A percentile compares a stretch with the other conserved stretches of the same genome.
Evolutionary conservation across 2,113 vertebrate genomes (phyloP).

Genomic region (Sphaerodactylus townsendi): DNA sequence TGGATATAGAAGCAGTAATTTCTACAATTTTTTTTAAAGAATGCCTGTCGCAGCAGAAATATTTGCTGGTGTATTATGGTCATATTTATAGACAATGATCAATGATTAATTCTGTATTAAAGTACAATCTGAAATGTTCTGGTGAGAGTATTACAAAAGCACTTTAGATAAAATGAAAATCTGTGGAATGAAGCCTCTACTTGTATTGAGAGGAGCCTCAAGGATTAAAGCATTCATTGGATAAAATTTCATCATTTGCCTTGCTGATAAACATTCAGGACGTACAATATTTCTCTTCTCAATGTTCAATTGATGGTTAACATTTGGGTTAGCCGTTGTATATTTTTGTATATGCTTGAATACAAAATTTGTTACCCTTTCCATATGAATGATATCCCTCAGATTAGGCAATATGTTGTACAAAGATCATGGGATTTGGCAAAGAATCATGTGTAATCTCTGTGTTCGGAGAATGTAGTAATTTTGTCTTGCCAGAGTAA

Average conservation of each 20-base stretch:
- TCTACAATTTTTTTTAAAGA: no score
- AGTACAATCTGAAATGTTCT: not conserved
- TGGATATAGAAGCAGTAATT: no score
- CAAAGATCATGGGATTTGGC: not conserved
- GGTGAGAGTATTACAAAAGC: not conserved
- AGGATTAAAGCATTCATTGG: no score
- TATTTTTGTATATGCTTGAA: not conserved
- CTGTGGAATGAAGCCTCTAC: no score
- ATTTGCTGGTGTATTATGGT: not conserved
- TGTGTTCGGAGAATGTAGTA: not conserved
- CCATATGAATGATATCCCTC: not conserved
- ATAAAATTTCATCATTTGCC: not conserved
- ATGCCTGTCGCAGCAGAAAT: no score
- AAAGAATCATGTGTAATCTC: not conserved
- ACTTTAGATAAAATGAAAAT: not conserved
- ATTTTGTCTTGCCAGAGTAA: not conserved
- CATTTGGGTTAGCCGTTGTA: not conserved
- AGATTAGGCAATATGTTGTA: not conserved
- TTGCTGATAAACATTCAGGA: not conserved
- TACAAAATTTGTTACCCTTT: not conserved
- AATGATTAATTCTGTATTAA: not conserved
- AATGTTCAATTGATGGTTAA: no score
- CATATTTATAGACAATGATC: not conserved
- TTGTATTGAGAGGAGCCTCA: no score
- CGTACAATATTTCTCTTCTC: not conserved